Conservation (phyloP, 2,888 invertebrate genomes). For the Lobophora halterata region DNA sequence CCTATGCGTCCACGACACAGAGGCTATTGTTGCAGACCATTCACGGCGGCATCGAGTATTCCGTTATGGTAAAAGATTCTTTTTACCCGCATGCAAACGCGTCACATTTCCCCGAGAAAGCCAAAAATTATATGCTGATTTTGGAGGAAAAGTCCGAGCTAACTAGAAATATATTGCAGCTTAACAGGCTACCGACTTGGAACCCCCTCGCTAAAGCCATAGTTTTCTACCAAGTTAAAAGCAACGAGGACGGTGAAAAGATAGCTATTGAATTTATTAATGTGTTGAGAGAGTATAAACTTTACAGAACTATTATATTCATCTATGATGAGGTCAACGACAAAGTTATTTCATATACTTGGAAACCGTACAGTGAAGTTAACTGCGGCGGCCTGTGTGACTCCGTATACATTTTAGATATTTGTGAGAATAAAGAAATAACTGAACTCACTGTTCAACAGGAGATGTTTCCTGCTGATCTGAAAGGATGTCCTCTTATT, state of each 20-base stretch:
- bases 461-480: constrained; percentile 64
- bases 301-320: constrained; percentile 66
- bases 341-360: constrained; percentile 65
- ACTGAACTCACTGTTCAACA: constrained; percentile 47
- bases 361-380: constrained; percentile 65
- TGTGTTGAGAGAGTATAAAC: constrained; percentile 58
- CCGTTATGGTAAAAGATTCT: constrained; percentile 77
- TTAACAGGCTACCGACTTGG: constrained; percentile 74
- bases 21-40: constrained; percentile 65
- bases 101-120: constrained; percentile 77
- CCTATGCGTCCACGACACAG: constrained; percentile 64
- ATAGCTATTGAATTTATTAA: constrained; percentile 65
- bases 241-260: constrained; percentile 48
- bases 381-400: constrained; percentile 69
- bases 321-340: constrained; percentile 52
- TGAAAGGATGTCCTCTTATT: constrained; percentile 68
- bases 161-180: constrained; percentile 65
- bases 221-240: constrained; percentile 61
- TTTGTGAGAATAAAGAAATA: constrained; percentile 54
- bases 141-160: constrained; percentile 72
- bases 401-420: constrained; percentile 64
- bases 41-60: constrained; percentile 69
- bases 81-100: constrained; percentile 72
- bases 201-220: constrained; percentile 75
- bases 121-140: constrained; percentile 78